These are phyloP conservation scores for Lasioglossum morio DNA, from an alignment of 2,888 invertebrate genomes.

Conservation along the genomic window DNA sequence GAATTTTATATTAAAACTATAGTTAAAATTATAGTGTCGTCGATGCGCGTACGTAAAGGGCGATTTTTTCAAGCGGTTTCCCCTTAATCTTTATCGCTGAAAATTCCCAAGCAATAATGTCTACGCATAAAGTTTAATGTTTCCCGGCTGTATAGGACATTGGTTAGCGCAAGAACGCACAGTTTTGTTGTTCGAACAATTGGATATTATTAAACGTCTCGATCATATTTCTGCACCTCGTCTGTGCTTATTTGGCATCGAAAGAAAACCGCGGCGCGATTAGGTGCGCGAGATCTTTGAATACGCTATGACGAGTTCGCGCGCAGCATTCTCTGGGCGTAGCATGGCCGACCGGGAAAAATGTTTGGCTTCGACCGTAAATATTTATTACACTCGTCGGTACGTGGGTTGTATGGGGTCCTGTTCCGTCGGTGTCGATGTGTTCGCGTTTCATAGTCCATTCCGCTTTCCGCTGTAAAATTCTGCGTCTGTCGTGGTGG, in stretches of 20 bases:
- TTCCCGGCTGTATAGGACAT: not conserved
- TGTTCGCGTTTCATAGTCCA: conserved; percentile 1
- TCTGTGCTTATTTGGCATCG: not conserved
- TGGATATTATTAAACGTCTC: not conserved
- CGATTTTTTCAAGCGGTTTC: not conserved
- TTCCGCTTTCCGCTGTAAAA: conserved; percentile 19
- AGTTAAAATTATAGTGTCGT: not conserved
- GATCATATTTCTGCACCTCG: not conserved
- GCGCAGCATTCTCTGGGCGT: not conserved
- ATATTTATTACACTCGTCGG: conserved; percentile 6
- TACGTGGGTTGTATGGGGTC: not conserved
- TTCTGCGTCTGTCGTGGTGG: not conserved
- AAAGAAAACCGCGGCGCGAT: not conserved
- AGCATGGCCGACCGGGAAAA: conserved; percentile 5
- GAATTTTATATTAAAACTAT: not conserved
- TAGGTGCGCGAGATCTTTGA: conserved; percentile 20
- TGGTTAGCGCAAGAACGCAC: not conserved
- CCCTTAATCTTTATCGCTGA: not conserved
- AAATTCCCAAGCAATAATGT: not conserved
- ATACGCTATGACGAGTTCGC: conserved; percentile 1
- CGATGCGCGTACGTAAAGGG: not conserved
- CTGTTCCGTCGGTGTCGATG: not conserved
- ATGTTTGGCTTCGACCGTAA: conserved; percentile 3
- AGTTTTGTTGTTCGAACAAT: not conserved
- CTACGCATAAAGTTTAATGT: not conserved